phyloP scores from a whole-genome alignment of 2,888 invertebrate species.

The Sphaerophoria taeniata region DNA sequence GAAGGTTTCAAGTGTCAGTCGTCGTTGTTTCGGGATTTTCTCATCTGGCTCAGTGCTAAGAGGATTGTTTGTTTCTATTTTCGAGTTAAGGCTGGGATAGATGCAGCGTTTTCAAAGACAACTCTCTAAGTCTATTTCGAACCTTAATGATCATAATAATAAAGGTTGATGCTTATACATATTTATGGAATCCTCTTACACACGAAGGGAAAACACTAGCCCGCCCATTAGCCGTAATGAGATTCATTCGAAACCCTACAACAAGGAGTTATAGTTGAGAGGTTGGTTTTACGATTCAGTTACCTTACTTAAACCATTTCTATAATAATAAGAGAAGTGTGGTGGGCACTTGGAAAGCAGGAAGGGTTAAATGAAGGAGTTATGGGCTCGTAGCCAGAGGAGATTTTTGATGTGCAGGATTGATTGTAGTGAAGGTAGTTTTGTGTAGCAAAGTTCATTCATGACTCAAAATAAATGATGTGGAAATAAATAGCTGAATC shows the following conservation, averaged over 20 bases:
- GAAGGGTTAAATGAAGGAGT: constrained; percentile 18
- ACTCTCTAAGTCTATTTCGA: constrained; percentile 8
- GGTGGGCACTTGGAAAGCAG: too few relatives aligned
- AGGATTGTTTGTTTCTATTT: constrained; percentile 38
- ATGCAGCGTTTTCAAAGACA: not conserved
- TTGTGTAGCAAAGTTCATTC: constrained; percentile 30
- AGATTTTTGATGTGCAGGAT: too few relatives aligned
- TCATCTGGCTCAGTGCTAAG: constrained; percentile 9
- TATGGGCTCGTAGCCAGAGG: not conserved
- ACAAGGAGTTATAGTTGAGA: not conserved
- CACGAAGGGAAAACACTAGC: not conserved
- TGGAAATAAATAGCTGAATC: constrained; percentile 25
- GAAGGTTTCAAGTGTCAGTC: constrained; percentile 49
- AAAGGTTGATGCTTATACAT: too few relatives aligned
- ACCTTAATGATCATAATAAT: constrained; percentile 32
- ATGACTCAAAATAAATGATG: constrained; percentile 1
- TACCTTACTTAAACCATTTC: constrained; percentile 6
- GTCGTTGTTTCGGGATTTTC: too few relatives aligned
- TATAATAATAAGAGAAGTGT: not conserved
- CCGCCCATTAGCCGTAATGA: constrained; percentile 50
- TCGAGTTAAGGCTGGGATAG: not conserved
- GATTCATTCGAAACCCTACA: constrained; percentile 11
- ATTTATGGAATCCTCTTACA: constrained; percentile 21
- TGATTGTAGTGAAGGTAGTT: not conserved
- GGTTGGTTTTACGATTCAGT: constrained; percentile 30